These are phyloP conservation scores for Hylaea fasciaria DNA, from an alignment of 2,888 invertebrate species.

Conservation along the genomic window DNA sequence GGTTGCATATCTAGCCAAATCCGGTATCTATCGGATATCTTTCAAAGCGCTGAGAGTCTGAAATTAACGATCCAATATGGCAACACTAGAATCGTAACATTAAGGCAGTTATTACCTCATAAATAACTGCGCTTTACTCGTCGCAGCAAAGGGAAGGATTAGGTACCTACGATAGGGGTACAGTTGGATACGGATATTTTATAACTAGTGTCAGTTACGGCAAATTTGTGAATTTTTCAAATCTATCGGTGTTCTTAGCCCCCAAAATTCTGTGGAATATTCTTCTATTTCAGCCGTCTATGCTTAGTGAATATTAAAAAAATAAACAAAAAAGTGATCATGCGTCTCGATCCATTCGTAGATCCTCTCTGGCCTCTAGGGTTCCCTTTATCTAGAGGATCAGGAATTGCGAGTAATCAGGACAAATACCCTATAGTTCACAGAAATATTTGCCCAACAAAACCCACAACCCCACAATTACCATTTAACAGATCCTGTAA, in stretches of 20 bases:
- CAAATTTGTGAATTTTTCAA: neutral
- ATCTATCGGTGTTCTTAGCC: neutral
- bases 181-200: neutral
- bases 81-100: slow-evolving; percentile 49
- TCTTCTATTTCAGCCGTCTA: too few relatives aligned
- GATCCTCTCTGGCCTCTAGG: too few relatives aligned
- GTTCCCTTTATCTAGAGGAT: too few relatives aligned
- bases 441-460: too few relatives aligned
- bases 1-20: slow-evolving; percentile 15
- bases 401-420: too few relatives aligned
- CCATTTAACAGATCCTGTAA: too few relatives aligned
- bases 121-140: slow-evolving; percentile 52
- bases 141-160: slow-evolving; percentile 53
- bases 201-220: neutral
- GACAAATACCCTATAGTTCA: too few relatives aligned
- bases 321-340: too few relatives aligned
- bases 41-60: slow-evolving; percentile 42
- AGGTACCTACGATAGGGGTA: slow-evolving; percentile 7
- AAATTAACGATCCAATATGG: slow-evolving; percentile 43
- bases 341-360: too few relatives aligned
- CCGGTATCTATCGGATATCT: slow-evolving; percentile 48
- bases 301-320: too few relatives aligned
- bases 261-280: too few relatives aligned
- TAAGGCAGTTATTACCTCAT: slow-evolving; percentile 63
- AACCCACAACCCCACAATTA: too few relatives aligned